These are phyloP conservation scores for Bergia puertoricense DNA, from an alignment of 92 coral and sea anemone genomes.

Conservation along the genomic window DNA sequence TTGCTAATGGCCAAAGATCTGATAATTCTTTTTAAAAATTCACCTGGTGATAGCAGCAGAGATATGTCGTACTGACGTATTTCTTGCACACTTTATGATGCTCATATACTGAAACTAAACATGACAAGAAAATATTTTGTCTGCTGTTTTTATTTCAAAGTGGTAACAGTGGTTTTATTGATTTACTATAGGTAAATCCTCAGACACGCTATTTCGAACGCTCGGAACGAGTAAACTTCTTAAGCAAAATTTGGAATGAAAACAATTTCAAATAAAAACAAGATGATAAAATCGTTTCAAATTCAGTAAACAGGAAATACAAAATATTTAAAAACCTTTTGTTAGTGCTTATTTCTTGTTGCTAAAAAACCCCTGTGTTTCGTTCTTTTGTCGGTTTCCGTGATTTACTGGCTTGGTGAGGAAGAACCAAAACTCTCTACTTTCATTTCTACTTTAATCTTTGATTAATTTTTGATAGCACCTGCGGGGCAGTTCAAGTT, in stretches of 20 bases:
- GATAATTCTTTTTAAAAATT: no score
- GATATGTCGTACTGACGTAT: neutral
- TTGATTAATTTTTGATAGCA: neutral
- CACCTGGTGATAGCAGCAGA: neutral
- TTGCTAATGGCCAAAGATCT: neutral
- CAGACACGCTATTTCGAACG: neutral
- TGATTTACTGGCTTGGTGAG: neutral
- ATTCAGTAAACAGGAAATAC: neutral
- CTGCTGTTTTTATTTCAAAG: neutral
- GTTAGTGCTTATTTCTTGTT: neutral
- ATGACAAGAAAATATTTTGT: neutral
- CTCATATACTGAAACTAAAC: neutral
- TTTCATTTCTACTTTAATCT: neutral
- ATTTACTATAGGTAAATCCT: no score
- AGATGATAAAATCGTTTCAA: no score
- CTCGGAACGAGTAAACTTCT: neutral
- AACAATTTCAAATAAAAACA: no score
- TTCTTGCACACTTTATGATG: neutral
- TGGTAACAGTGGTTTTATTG: neutral
- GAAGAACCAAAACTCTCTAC: neutral
- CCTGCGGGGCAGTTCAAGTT: neutral
- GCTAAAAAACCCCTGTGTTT: neutral
- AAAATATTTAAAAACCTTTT: neutral
- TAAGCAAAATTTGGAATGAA: neutral
- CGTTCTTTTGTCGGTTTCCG: neutral